Evolutionary conservation across 1,140 invertebrate species (phyloP).

Genomic region (Sminthurides bifidus): DNA sequence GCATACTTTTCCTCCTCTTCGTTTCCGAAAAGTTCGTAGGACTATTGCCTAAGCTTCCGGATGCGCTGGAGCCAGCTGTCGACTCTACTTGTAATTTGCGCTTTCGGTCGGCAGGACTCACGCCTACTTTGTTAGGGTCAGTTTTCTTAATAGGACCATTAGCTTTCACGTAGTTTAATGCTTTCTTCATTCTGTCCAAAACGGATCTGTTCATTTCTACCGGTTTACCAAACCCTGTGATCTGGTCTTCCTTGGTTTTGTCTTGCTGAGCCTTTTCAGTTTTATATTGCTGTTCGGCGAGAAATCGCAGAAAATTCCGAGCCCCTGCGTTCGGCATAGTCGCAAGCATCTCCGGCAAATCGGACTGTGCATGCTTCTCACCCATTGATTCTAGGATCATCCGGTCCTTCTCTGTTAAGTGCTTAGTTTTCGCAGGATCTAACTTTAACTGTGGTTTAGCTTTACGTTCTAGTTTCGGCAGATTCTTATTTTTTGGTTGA

Average conservation of each 20-base stretch:
- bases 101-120: too few relatives aligned
- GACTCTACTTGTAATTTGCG: slow-evolving; percentile 6
- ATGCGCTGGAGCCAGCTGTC: neutral
- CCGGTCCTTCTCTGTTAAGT: slow-evolving; percentile 27
- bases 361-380: neutral
- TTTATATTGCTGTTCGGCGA: slow-evolving; percentile 10
- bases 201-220: slow-evolving; percentile 7
- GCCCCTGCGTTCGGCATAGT: slow-evolving; percentile 13
- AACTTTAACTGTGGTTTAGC: slow-evolving; percentile 15
- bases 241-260: neutral
- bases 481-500: slow-evolving; percentile 9
- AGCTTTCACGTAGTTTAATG: slow-evolving; percentile 51
- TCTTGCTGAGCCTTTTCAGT: neutral
- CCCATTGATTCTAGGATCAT: slow-evolving; percentile 10
- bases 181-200: slow-evolving; percentile 37
- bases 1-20: slow-evolving; percentile 43
- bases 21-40: neutral
- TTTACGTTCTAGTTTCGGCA: neutral
- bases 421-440: slow-evolving; percentile 20
- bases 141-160: slow-evolving; percentile 51
- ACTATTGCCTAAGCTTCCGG: neutral
- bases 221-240: neutral
- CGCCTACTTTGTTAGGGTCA: slow-evolving; percentile 58
- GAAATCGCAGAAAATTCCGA: slow-evolving; percentile 15
- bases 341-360: slow-evolving; percentile 7